Conservation (phyloP, 2,888 invertebrate genomes). For the Lasioglossum zephyrum region DNA sequence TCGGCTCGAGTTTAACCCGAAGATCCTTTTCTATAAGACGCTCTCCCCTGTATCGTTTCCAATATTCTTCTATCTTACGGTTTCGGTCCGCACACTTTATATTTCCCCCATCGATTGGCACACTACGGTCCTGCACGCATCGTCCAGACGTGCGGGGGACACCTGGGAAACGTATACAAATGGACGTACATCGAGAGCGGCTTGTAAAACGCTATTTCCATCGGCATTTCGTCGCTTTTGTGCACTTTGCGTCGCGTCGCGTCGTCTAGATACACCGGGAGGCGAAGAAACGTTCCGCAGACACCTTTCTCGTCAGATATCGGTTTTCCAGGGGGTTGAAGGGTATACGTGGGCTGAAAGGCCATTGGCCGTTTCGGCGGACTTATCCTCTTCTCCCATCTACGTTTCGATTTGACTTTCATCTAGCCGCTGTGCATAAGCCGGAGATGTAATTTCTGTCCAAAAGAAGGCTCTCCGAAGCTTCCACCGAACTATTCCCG, state of each 20-base stretch:
- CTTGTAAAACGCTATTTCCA: conserved; percentile 59
- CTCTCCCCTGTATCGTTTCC: conserved; percentile 34
- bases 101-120: conserved; percentile 36
- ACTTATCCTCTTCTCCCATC: conserved; percentile 61
- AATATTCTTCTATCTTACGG: conserved; percentile 29
- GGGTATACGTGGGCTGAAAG: conserved; percentile 36
- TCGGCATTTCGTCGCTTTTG: conserved; percentile 44
- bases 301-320: conserved; percentile 70
- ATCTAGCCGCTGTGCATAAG: conserved; percentile 37
- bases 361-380: conserved; percentile 64
- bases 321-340: conserved; percentile 64
- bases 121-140: conserved; percentile 4
- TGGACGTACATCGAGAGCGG: conserved; percentile 47
- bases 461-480: conserved; percentile 26
- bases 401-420: conserved; percentile 49
- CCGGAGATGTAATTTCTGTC: conserved; percentile 49
- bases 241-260: conserved; percentile 56
- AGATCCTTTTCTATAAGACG: conserved; percentile 30
- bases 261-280: conserved; percentile 34
- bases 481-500: background rate
- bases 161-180: conserved; percentile 44
- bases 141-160: background rate
- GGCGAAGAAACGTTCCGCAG: conserved; percentile 58
- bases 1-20: background rate
- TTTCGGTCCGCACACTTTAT: background rate